Conservation (phyloP, 2,888 invertebrate species). For the Agriopis leucophaearia region DNA sequence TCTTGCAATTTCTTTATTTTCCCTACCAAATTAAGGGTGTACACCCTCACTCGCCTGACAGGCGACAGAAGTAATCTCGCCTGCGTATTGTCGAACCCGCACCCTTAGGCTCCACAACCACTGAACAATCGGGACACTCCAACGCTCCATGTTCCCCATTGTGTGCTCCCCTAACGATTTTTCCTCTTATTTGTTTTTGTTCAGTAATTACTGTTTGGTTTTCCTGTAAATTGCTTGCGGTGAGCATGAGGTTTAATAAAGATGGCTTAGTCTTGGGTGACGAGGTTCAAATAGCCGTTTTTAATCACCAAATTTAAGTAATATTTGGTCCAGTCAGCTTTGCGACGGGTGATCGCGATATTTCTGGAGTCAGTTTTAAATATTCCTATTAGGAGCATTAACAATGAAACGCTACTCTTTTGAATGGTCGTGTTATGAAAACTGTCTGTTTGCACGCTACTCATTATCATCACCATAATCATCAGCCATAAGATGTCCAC, state of each 20-base stretch:
- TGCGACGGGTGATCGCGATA: too few relatives aligned
- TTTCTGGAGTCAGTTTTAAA: too few relatives aligned
- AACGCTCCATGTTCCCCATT: slow-evolving; percentile 73
- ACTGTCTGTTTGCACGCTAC: too few relatives aligned
- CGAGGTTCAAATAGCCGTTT: neutral
- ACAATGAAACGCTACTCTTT: too few relatives aligned
- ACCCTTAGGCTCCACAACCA: slow-evolving; percentile 56
- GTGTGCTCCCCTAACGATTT: slow-evolving; percentile 80
- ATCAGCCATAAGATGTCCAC: too few relatives aligned
- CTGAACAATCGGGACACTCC: slow-evolving; percentile 59
- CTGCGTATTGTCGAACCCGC: slow-evolving; percentile 71
- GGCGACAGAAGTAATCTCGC: slow-evolving; percentile 78
- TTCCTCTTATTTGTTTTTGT: slow-evolving; percentile 84
- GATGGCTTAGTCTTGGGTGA: slow-evolving; percentile 39
- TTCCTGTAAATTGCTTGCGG: slow-evolving; percentile 80
- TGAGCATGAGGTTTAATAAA: slow-evolving; percentile 63
- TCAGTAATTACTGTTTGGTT: slow-evolving; percentile 83
- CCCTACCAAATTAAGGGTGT: slow-evolving; percentile 44
- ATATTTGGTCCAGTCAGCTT: too few relatives aligned
- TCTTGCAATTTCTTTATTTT: slow-evolving; percentile 39
- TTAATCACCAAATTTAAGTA: neutral
- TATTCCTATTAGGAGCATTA: too few relatives aligned
- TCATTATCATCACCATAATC: too few relatives aligned
- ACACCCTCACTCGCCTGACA: slow-evolving; percentile 56
- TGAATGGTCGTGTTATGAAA: too few relatives aligned